Evolutionary conservation across 2,113 vertebrate species (phyloP).

Genomic region (Ophthalmolycus amberensis): DNA sequence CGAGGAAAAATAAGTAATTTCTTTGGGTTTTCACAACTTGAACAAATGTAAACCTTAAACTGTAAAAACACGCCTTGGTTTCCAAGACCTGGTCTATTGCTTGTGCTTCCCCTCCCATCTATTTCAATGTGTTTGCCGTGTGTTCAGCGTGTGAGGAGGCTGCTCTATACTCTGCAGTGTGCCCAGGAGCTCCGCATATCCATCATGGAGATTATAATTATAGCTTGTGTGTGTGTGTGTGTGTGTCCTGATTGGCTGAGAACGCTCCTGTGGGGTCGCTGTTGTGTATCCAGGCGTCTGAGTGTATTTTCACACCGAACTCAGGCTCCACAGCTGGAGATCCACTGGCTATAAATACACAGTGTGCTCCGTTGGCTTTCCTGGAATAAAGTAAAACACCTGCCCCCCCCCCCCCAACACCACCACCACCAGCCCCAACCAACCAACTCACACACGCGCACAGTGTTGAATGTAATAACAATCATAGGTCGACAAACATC

Average conservation of each 20-base stretch:
- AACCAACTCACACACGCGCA: neutral
- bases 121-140: constrained; percentile 42
- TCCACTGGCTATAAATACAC: constrained; percentile 66
- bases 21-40: neutral
- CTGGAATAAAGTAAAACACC: constrained; percentile 71
- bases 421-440: neutral
- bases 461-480: neutral
- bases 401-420: constrained; percentile 18
- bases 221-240: constrained; percentile 19
- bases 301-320: constrained; percentile 55
- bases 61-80: neutral
- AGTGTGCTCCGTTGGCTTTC: constrained; percentile 47
- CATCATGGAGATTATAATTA: constrained; percentile 51
- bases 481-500: neutral
- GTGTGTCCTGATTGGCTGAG: constrained; percentile 25
- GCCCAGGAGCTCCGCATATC: constrained; percentile 33
- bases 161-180: constrained; percentile 26
- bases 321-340: constrained; percentile 45
- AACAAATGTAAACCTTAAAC: neutral
- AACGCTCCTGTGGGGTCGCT: constrained; percentile 28
- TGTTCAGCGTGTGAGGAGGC: constrained; percentile 18
- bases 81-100: neutral
- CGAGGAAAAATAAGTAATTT: neutral
- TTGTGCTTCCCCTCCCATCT: constrained; percentile 2
- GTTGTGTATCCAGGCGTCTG: constrained; percentile 55